These are phyloP conservation scores for Helicorthomorpha holstii DNA, from an alignment of 1,140 invertebrate genomes.

Conservation along the genomic window DNA sequence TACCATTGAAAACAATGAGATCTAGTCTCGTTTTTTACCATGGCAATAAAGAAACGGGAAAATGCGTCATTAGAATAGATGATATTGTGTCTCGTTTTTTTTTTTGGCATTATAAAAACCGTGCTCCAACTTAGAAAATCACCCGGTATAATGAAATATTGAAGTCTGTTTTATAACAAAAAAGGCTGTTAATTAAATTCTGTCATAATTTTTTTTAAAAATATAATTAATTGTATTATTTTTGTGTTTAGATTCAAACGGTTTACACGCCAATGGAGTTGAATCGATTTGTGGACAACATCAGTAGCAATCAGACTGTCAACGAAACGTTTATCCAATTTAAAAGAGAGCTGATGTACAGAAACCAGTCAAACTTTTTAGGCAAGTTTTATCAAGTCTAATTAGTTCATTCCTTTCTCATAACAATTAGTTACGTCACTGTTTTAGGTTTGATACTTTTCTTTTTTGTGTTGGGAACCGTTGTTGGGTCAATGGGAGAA, in stretches of 20 bases:
- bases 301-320: neutral
- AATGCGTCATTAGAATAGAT: too few species aligned
- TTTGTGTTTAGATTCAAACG: neutral
- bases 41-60: too few species aligned
- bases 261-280: neutral
- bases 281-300: neutral
- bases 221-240: too few species aligned
- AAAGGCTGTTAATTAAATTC: too few species aligned
- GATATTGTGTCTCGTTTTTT: too few species aligned
- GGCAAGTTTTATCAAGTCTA: neutral
- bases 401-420: neutral
- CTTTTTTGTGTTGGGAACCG: conserved; percentile 66
- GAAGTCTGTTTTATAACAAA: too few species aligned
- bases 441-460: conserved; percentile 52
- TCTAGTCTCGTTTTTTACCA: too few species aligned
- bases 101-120: too few species aligned
- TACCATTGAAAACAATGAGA: too few species aligned
- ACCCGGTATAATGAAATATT: too few species aligned
- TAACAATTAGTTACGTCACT: neutral
- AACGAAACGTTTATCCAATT: neutral
- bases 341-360: neutral
- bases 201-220: too few species aligned
- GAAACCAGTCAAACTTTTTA: neutral
- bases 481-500: conserved; percentile 55
- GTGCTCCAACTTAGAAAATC: too few species aligned